Percentiles rank a stretch among this genome's conserved stretches.
Conservation (phyloP, 2,888 invertebrate genomes). For the Danaus chrysippus region DNA sequence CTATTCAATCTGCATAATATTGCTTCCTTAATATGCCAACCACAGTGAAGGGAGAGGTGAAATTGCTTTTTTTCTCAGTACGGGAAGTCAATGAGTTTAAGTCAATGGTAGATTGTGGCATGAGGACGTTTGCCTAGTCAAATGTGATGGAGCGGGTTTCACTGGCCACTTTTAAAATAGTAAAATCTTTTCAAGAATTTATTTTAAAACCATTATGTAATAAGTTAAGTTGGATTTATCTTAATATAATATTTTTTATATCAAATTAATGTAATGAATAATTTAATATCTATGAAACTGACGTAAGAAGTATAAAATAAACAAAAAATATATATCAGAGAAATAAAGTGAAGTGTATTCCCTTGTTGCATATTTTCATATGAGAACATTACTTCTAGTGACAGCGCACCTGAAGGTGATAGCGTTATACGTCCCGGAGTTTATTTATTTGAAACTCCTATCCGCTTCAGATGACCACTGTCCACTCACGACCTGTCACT, state of each 20-base stretch:
- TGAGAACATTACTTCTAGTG: slow-evolving; percentile 54
- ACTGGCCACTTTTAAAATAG: slow-evolving; percentile 51
- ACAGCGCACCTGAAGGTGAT: slow-evolving; percentile 62
- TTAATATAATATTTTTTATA: slow-evolving; percentile 22
- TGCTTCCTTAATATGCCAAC: slow-evolving; percentile 72
- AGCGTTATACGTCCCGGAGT: slow-evolving; percentile 62
- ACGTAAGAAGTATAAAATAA: too few species aligned
- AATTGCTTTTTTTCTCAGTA: slow-evolving; percentile 70
- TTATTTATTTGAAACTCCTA: slow-evolving; percentile 73
- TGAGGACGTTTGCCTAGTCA: slow-evolving; percentile 76
- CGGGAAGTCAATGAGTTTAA: slow-evolving; percentile 66
- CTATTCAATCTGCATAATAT: slow-evolving; percentile 69
- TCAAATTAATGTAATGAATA: too few species aligned
- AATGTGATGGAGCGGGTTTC: slow-evolving; percentile 70
- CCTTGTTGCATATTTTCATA: slow-evolving; percentile 49
- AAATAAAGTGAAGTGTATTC: too few species aligned
- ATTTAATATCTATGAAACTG: too few species aligned
- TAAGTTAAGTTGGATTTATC: background rate
- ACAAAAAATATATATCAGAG: too few species aligned
- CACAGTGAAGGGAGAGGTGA: slow-evolving; percentile 57
- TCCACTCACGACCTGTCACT: slow-evolving; percentile 74
- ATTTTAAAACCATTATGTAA: background rate
- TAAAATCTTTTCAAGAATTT: slow-evolving; percentile 36
- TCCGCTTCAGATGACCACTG: slow-evolving; percentile 69
- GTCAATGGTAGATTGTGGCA: slow-evolving; percentile 62